Conservation (phyloP, 23 tunicate genomes). For the Halocynthia aurantium region DNA sequence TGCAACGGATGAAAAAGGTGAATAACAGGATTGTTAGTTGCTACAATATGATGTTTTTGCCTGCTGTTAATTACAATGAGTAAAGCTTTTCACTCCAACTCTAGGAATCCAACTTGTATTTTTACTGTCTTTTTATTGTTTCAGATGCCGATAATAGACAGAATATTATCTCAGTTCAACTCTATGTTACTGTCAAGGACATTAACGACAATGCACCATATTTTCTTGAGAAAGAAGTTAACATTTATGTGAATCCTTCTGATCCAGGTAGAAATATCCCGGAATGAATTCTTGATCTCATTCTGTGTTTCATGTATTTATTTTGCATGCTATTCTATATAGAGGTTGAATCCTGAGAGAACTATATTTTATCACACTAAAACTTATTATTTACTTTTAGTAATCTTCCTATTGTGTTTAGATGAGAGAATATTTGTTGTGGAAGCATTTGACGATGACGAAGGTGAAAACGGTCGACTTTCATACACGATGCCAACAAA, state of each 20-base stretch:
- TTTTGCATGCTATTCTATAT: background rate
- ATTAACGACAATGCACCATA: conserved; percentile 21
- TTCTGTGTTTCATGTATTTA: background rate
- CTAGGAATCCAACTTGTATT: no score
- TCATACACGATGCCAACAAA: background rate
- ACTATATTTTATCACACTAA: no score
- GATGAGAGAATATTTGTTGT: conserved; percentile 3
- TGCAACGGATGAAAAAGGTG: conserved; percentile 49
- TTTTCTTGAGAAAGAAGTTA: background rate
- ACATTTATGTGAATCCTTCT: conserved; percentile 4
- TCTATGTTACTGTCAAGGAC: background rate
- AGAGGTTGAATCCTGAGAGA: background rate
- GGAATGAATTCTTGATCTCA: background rate
- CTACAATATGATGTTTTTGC: no score
- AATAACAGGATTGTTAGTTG: no score
- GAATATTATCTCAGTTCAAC: background rate
- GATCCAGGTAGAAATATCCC: background rate
- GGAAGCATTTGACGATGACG: conserved; percentile 19
- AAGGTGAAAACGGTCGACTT: conserved; percentile 12
- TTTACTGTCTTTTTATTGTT: background rate
- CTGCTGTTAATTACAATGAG: no score
- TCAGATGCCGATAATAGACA: conserved; percentile 9
- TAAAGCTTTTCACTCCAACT: no score
- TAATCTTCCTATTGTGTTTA: background rate
- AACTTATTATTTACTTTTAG: no score